These are phyloP conservation scores for Hormaphis cornu DNA, from an alignment of 1,140 invertebrate species.

Conservation along the genomic window DNA sequence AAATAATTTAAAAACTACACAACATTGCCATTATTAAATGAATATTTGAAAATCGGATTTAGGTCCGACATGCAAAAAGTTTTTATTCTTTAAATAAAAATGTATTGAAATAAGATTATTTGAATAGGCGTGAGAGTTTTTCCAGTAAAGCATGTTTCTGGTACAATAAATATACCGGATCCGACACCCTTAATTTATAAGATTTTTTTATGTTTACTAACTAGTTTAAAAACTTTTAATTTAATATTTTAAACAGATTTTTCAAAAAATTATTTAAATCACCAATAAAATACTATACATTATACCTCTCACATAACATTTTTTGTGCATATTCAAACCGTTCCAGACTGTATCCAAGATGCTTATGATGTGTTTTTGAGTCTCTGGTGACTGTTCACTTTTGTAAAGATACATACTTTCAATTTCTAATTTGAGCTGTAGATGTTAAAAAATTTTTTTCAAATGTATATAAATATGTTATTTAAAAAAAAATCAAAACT, in stretches of 20 bases:
- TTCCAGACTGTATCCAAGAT: conserved; percentile 66
- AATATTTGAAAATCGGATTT: too few species aligned
- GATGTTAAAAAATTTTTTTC: conserved; percentile 18
- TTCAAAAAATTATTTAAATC: background rate
- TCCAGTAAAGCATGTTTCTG: too few species aligned
- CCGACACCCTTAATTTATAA: too few species aligned
- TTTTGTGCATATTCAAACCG: conserved; percentile 68
- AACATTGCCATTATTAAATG: too few species aligned
- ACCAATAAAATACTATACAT: background rate
- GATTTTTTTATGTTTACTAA: too few species aligned
- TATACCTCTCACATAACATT: conserved; percentile 63
- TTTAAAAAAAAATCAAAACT: background rate
- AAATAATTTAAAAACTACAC: too few species aligned
- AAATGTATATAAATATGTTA: background rate
- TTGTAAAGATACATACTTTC: conserved; percentile 69
- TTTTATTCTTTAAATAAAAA: too few species aligned
- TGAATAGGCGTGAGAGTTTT: too few species aligned
- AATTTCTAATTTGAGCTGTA: conserved; percentile 67
- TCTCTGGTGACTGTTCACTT: conserved; percentile 49
- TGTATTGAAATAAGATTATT: too few species aligned
- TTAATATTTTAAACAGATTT: background rate
- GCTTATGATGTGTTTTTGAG: conserved; percentile 52
- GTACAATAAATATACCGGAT: too few species aligned
- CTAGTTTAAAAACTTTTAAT: too few species aligned
- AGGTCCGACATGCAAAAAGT: too few species aligned